Evolutionary conservation across 2,797 vertebrate species (phyloP).

Genomic region (Cynodonichthys magdalenae): DNA sequence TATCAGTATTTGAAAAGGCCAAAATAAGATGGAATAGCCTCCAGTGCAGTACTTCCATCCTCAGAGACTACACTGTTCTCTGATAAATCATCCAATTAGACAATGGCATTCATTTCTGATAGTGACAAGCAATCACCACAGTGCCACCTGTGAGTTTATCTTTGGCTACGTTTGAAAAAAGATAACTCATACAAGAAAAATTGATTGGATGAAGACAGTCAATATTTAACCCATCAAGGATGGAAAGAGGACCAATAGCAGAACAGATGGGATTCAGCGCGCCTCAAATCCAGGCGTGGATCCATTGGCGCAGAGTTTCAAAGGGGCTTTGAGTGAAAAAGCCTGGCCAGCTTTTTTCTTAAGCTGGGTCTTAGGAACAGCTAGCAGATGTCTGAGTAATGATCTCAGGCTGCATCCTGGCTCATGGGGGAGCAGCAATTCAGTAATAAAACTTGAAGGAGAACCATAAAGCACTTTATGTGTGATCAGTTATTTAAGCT

Average conservation of each 20-base stretch:
- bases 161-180: no score
- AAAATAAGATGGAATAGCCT: constrained; percentile 8
- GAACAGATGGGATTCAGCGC: background rate
- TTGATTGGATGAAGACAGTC: no score
- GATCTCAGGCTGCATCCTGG: background rate
- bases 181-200: no score
- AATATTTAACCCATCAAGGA: no score
- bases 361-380: background rate
- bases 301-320: background rate
- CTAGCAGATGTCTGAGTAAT: background rate
- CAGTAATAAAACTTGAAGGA: background rate
- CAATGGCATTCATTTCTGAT: background rate
- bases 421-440: background rate
- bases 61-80: constrained; percentile 23
- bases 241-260: background rate
- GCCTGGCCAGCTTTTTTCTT: background rate
- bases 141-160: background rate
- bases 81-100: constrained; percentile 28
- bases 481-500: background rate
- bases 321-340: constrained; percentile 1
- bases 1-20: constrained; percentile 12
- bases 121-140: constrained; percentile 6
- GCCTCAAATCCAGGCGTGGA: background rate
- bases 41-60: constrained; percentile 32
- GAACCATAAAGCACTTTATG: background rate